These are phyloP conservation scores for Bombus cullumanus DNA, from an alignment of 1,140 invertebrate genomes.

Conservation along the genomic window DNA sequence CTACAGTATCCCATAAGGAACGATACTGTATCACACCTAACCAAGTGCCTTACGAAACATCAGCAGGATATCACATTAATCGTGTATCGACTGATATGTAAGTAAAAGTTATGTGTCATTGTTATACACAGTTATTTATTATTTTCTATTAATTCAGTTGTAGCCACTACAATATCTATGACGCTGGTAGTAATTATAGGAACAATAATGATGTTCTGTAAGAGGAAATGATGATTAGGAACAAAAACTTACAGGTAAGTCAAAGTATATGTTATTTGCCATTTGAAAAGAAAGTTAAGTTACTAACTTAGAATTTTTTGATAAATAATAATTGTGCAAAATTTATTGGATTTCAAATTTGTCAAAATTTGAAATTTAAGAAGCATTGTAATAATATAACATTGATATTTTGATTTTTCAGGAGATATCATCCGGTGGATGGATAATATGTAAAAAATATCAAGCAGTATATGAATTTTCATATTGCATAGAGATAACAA, in stretches of 20 bases:
- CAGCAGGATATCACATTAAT: constrained; percentile 41
- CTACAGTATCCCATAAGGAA: constrained; percentile 81
- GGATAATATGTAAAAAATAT: constrained; percentile 40
- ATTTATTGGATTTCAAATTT: background rate
- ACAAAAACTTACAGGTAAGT: constrained; percentile 49
- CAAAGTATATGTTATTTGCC: background rate
- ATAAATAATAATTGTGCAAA: background rate
- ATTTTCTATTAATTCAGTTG: constrained; percentile 37
- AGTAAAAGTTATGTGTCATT: constrained; percentile 18
- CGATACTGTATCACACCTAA: constrained; percentile 78
- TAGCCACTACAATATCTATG: constrained; percentile 38
- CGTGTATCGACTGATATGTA: constrained; percentile 49
- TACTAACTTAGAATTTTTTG: background rate
- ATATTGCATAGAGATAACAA: constrained; percentile 17
- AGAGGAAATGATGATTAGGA: constrained; percentile 26
- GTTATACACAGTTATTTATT: background rate
- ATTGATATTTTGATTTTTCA: constrained; percentile 53
- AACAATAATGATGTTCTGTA: constrained; percentile 41
- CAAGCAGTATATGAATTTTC: constrained; percentile 38
- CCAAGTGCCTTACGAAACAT: constrained; percentile 68
- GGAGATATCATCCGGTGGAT: constrained; percentile 45
- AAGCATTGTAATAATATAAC: constrained; percentile 17
- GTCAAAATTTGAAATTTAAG: background rate
- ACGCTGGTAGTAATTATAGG: constrained; percentile 39
- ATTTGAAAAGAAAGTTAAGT: background rate